Conservation (phyloP, 2,113 vertebrate species). For the Quiscalus mexicanus region DNA sequence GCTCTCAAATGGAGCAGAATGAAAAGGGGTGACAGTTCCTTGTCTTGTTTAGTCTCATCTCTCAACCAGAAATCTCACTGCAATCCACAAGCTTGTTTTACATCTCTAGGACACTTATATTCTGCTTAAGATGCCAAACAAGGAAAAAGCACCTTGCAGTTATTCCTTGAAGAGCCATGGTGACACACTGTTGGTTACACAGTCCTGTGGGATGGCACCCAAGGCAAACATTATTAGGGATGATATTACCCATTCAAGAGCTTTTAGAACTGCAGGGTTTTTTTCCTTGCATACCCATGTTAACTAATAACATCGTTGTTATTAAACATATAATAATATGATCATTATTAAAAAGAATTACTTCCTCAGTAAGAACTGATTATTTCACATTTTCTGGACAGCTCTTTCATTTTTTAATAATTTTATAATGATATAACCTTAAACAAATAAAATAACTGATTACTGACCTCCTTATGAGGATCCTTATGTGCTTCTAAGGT, state of each 20-base stretch:
- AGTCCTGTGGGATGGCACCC: background rate
- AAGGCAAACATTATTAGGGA: background rate
- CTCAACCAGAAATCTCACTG: background rate
- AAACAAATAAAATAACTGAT: background rate
- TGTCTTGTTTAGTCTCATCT: background rate
- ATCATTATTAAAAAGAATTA: background rate
- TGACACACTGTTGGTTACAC: background rate
- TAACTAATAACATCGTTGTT: background rate
- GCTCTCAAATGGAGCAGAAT: background rate
- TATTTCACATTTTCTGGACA: background rate
- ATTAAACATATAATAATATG: background rate
- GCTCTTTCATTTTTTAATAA: background rate
- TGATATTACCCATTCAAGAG: background rate
- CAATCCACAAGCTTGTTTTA: background rate
- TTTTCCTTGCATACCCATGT: background rate
- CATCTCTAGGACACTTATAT: background rate
- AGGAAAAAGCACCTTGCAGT: background rate
- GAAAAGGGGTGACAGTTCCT: background rate
- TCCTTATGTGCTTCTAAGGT: slow-evolving; percentile 95
- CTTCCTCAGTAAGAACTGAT: background rate
- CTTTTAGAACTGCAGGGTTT: background rate
- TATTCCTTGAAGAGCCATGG: background rate
- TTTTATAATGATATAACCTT: background rate
- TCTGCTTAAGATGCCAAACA: background rate
- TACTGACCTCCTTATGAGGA: slow-evolving; percentile 90